phyloP scores from a whole-genome alignment of 2,113 vertebrate species.

The Podiceps cristatus region DNA sequence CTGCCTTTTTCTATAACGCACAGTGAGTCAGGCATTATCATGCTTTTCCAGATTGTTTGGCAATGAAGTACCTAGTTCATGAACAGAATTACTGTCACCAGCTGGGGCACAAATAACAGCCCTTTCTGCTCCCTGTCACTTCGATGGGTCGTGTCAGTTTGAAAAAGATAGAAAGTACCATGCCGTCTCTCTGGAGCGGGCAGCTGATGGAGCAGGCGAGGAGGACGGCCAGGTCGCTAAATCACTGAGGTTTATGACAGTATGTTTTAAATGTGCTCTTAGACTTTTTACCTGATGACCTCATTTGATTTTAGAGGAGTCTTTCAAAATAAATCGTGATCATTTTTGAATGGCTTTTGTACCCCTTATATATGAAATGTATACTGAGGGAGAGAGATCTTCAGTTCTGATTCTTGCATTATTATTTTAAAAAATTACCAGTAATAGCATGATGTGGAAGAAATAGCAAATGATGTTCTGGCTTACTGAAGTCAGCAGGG shows the following conservation, averaged over 20 bases:
- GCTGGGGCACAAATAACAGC: constrained; percentile 49
- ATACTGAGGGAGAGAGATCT: not conserved
- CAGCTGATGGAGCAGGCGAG: not conserved
- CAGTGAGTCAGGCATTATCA: constrained; percentile 50
- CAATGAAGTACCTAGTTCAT: constrained; percentile 52
- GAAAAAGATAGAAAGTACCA: not conserved
- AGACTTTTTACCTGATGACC: not conserved
- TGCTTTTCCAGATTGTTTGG: constrained; percentile 63
- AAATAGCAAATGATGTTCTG: constrained; percentile 11
- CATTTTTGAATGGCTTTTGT: not conserved
- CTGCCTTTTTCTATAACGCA: constrained; percentile 24
- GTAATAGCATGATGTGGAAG: not conserved
- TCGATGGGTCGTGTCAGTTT: not conserved
- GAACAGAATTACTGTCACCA: constrained; percentile 55
- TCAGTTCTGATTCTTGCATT: not conserved
- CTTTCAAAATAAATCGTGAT: not conserved
- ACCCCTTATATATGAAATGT: not conserved
- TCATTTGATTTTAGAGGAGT: constrained; percentile 11
- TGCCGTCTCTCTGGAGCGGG: not conserved
- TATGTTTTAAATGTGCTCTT: constrained; percentile 6
- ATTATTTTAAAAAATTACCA: not conserved
- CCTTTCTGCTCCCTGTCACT: constrained; percentile 42
- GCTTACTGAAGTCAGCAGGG: not conserved
- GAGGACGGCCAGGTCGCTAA: not conserved
- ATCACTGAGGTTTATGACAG: not conserved